These are phyloP conservation scores for Littorina saxatilis DNA, from an alignment of 1,140 invertebrate genomes.

Conservation along the genomic window DNA sequence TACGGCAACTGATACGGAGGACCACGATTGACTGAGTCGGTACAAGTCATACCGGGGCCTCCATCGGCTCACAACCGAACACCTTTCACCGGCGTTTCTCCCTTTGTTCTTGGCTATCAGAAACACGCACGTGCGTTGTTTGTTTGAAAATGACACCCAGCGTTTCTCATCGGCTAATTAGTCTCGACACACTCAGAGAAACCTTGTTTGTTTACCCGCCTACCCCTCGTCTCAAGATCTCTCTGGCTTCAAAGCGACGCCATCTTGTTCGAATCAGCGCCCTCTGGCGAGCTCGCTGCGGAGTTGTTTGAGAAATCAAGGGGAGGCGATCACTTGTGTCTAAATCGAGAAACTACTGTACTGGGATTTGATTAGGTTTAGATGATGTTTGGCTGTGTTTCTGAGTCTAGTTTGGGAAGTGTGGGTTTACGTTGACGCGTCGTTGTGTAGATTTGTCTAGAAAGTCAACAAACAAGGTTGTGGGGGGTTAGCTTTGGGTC, in stretches of 20 bases:
- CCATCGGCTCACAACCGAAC: too few relatives aligned
- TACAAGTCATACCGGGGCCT: too few relatives aligned
- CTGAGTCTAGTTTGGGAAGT: too few relatives aligned
- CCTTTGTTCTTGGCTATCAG: neutral
- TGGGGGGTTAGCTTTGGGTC: too few relatives aligned
- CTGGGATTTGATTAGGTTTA: too few relatives aligned
- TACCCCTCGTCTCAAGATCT: neutral
- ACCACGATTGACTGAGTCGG: too few relatives aligned
- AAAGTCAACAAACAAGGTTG: too few relatives aligned
- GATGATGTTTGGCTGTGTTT: too few relatives aligned
- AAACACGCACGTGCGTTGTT: neutral
- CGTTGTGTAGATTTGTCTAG: too few relatives aligned
- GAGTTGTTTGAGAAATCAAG: neutral
- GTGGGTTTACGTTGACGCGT: too few relatives aligned
- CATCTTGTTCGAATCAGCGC: conserved; percentile 16
- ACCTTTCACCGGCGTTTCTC: too few relatives aligned
- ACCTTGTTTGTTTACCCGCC: neutral
- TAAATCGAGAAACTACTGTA: neutral
- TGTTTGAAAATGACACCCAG: neutral
- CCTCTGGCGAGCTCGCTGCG: neutral
- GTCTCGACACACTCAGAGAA: neutral
- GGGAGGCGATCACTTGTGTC: conserved; percentile 8
- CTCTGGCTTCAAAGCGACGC: neutral
- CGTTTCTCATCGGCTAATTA: conserved; percentile 12
- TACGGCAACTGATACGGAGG: too few relatives aligned